A percentile compares a stretch with the other conserved stretches of the same genome.
phyloP scores from a whole-genome alignment of 2,113 vertebrate species.

The Falcunculus frontatus region DNA sequence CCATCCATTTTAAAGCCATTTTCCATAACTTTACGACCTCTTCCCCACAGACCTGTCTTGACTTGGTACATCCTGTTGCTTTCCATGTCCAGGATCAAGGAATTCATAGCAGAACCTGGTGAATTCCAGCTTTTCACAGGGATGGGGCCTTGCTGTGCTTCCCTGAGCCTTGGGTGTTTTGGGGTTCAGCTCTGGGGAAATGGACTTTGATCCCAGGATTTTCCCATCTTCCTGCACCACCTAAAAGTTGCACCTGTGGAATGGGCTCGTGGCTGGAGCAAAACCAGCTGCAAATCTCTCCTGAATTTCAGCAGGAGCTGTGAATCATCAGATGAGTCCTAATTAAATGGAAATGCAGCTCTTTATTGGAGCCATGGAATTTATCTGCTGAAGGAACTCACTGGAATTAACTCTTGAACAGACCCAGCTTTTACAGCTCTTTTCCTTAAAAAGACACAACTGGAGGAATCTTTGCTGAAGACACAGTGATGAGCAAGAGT shows the following conservation, averaged over 20 bases:
- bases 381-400: not conserved
- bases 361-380: not conserved
- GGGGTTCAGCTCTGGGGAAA: not conserved
- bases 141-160: not conserved
- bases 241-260: not conserved
- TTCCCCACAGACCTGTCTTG: not conserved
- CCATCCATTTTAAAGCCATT: not conserved
- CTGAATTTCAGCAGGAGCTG: not conserved
- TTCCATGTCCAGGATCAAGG: not conserved
- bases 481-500: too few species aligned
- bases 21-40: fast-evolving
- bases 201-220: not conserved
- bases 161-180: not conserved
- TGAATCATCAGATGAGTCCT: not conserved
- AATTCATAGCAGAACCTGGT: not conserved
- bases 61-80: not conserved
- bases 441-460: not conserved
- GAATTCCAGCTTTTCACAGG: not conserved
- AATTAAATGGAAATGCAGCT: not conserved
- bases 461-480: not conserved
- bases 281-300: not conserved
- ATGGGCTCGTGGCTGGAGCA: not conserved
- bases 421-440: not conserved
- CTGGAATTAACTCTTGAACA: not conserved
- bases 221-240: not conserved